Evolutionary conservation across 1,140 invertebrate genomes (phyloP).

Genomic region (Rhopalosiphum padi): DNA sequence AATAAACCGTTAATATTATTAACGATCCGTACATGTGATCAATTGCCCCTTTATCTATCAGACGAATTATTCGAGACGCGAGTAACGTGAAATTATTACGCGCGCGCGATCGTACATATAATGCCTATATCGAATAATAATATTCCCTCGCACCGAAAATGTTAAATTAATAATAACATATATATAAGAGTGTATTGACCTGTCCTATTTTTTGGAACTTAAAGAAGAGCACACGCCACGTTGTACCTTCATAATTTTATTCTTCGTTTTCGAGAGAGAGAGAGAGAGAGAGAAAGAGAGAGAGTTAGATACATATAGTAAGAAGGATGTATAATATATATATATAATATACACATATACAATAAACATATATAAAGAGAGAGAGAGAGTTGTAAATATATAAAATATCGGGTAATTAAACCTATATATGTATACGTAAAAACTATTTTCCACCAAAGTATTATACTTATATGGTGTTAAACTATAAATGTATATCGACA

Average conservation of each 20-base stretch:
- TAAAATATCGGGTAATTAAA: constrained; percentile 1
- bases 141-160: neutral
- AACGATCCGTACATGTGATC: neutral
- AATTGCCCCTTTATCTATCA: neutral
- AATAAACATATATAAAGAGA: neutral
- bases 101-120: neutral
- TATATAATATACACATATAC: neutral
- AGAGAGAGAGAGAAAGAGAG: neutral
- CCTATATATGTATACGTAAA: neutral
- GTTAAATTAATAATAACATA: constrained; percentile 34
- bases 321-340: neutral
- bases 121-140: neutral
- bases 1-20: neutral
- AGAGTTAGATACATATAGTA: neutral
- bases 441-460: constrained; percentile 11
- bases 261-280: neutral
- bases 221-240: constrained; percentile 21
- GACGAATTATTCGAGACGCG: neutral
- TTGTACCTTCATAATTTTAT: constrained; percentile 15
- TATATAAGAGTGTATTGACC: constrained; percentile 44
- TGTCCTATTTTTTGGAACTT: constrained; percentile 37
- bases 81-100: neutral
- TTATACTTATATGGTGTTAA: constrained; percentile 5
- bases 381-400: constrained; percentile 9
- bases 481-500: neutral